Base-by-base conservation (phyloP, 2,888 invertebrate species). In the Endomychus coccineus region DNA sequence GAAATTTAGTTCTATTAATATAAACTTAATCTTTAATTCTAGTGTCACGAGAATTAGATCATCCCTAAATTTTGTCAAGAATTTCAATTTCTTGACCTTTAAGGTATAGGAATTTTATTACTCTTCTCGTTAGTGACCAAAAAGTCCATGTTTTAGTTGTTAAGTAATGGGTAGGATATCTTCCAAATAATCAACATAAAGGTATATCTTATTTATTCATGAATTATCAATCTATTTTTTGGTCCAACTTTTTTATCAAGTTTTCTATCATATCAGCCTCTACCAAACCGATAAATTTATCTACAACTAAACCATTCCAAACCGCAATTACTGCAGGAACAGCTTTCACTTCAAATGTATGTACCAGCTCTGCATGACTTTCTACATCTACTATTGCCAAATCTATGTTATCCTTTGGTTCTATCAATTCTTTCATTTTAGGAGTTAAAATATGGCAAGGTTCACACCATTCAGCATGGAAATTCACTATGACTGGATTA, bases 391-490 rank as follows among this genome's bases (percentile, higher is more conserved):
- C 79, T 13, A 86, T 77, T 1, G 88, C 88, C 46, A 89, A 67
- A 64, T 88, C 80, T 33, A 89, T 71, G 50, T 81, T 74, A 5
- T 72, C 71, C 32, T 80, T 75, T 2, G 81, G 80, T 49, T 80
- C 79, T 16, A 88, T 74, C 32, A 89, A 63, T 58, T 85, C 83
- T 50, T 77, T 77, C 61, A 89, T 74, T 64, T 85, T 84, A 2
- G 88, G 88, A 1, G 88, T 88, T 9, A 89, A 70, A 53, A 87
- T 83, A 65, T 86, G 86, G 63, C 89, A 89, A 0, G 89, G 88
- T 63, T 87, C 87, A 57, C 89, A 89, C 89, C 89, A 89, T 49
- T 89, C 87, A 0, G 89, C 89, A 56, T 89, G 89, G 59, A 89
- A 89, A 61, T 88, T 89, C 1, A 89, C 87, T 61, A 89, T 85